These are phyloP conservation scores for Takifugu ocellatus DNA, from an alignment of 2,797 vertebrate genomes.

Conservation along the genomic window DNA sequence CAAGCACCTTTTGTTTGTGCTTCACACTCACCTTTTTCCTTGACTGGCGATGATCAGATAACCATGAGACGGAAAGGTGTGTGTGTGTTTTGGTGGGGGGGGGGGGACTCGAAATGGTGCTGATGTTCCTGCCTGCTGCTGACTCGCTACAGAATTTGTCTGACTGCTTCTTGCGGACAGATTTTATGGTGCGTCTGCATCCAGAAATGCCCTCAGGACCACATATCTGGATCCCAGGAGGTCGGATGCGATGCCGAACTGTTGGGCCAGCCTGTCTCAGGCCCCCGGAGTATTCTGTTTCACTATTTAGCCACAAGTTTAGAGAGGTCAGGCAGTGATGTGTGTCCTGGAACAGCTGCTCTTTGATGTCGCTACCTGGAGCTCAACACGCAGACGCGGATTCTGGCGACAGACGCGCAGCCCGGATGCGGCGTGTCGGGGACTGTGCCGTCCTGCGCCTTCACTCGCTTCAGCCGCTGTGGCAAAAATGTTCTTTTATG, in stretches of 20 bases:
- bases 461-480: not conserved
- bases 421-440: conserved; percentile 18
- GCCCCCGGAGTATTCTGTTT: conserved; percentile 57
- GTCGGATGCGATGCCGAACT: conserved; percentile 41
- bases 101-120: conserved; percentile 20
- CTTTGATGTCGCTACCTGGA: conserved; percentile 54
- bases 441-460: too few relatives aligned
- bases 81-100: too few relatives aligned
- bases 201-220: conserved; percentile 17
- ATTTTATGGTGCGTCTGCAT: conserved; percentile 29
- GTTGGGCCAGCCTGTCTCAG: conserved; percentile 41
- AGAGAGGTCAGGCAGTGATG: conserved; percentile 56
- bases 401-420: conserved; percentile 23
- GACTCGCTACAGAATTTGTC: conserved; percentile 26
- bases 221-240: conserved; percentile 21
- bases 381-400: conserved; percentile 18
- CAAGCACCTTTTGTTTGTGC: conserved; percentile 85
- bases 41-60: conserved; percentile 71
- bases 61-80: conserved; percentile 42
- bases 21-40: conserved; percentile 68
- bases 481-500: too few relatives aligned
- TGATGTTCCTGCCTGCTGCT: conserved; percentile 23
- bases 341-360: conserved; percentile 51
- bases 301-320: conserved; percentile 62
- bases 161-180: conserved; percentile 22